A percentile compares a stretch with the other conserved stretches of the same genome.
phyloP scores from a whole-genome alignment of 2,888 invertebrate genomes.

The Leptarthrus brevirostris region DNA sequence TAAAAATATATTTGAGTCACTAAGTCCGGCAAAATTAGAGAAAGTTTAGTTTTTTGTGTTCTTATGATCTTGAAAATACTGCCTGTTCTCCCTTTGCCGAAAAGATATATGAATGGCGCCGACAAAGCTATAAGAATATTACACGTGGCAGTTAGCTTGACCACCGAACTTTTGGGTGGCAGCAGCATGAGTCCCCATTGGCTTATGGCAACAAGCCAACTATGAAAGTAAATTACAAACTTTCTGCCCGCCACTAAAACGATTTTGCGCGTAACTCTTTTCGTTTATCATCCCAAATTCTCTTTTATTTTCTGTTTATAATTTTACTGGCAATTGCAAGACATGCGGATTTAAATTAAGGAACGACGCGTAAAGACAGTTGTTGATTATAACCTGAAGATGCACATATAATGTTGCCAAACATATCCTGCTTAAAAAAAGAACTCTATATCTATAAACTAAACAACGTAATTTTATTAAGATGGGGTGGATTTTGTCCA shows the following conservation, averaged over 20 bases:
- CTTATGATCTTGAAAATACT: slow-evolving; percentile 3
- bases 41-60: background rate
- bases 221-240: background rate
- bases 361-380: too few relatives aligned
- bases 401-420: too few relatives aligned
- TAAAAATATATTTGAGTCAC: slow-evolving; percentile 4
- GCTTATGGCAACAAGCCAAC: slow-evolving; percentile 2
- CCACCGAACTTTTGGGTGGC: too few relatives aligned
- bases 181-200: too few relatives aligned
- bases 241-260: background rate
- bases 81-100: background rate
- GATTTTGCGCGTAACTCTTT: background rate
- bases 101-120: background rate
- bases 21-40: background rate
- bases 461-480: too few relatives aligned
- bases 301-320: slow-evolving; percentile 3
- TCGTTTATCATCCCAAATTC: background rate
- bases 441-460: too few relatives aligned
- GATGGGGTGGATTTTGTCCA: too few relatives aligned
- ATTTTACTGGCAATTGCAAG: background rate
- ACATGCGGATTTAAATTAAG: background rate
- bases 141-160: background rate
- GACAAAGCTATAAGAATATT: slow-evolving; percentile 7
- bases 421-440: too few relatives aligned
- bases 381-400: too few relatives aligned